Base-by-base conservation (phyloP, 2,888 invertebrate species). In the Apoda limacodes region DNA sequence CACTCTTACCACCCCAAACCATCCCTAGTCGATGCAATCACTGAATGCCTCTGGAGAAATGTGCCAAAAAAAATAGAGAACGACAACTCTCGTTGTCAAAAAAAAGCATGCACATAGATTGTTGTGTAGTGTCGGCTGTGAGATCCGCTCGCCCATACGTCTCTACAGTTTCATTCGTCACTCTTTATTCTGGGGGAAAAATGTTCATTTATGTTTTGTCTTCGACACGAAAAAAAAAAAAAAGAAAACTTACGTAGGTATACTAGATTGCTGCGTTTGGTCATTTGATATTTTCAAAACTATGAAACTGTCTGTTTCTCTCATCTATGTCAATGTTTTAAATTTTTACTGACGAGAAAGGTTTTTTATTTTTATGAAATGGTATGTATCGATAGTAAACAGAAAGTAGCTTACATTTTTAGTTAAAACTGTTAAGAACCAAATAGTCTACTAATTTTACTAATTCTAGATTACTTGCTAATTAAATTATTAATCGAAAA, bases 91-190 rank as follows among this genome's bases (percentile, higher is more conserved):
- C 57, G 53, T 52, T 46, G 55, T 63, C 61, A 51, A 46, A 58
- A 59, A 50, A 36, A 46, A 57, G 64, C 78, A 76, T 76, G 76
- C 76, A 76, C 50, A 54, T 17, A 17, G 17, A 20, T 35, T 30
- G 33, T 28, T 42, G 55, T 62, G 58, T 57, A 40, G 46, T 59
- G 58, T 64, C 42, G 46, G 7, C 44, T 56, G 65, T 67, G 58
- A 53, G 56, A 66, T 70, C 76, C 78, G 75, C 74, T 71, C 75
- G 74, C 74, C 74, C 75, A 62, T 68, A 70, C 71, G 55, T 70
- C 70, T 63, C 63, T 65, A 54, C 39, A 55, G 60, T 29, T 50
- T 57, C 68, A 62, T 69, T 62, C 58, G 58, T 65, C 67, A 65
- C 65, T 59, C 61, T 63, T 55, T 59, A 56, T 58, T 65, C 74